Conservation (phyloP, 1,140 invertebrate species). For the Drosophila paulistorum region DNA sequence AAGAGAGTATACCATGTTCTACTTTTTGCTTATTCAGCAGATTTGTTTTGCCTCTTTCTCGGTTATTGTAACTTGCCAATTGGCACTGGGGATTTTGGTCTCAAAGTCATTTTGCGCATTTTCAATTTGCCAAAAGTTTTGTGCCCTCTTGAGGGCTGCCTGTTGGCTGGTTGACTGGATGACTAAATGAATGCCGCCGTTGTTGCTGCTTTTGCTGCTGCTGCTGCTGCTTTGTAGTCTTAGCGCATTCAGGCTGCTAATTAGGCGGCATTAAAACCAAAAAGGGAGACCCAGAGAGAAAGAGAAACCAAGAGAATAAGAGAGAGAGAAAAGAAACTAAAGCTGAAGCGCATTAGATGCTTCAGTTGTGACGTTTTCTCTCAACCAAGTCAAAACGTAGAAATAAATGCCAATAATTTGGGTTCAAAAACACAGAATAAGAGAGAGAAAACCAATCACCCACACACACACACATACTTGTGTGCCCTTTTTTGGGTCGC, state of each 20-base stretch:
- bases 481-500: slow-evolving; percentile 52
- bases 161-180: slow-evolving; percentile 20
- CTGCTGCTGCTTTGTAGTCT: slow-evolving; percentile 71
- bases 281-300: slow-evolving; percentile 11
- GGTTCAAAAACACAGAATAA: slow-evolving; percentile 34
- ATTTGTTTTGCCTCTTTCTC: background rate
- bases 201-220: slow-evolving; percentile 57
- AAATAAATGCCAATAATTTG: slow-evolving; percentile 81
- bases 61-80: slow-evolving; percentile 72
- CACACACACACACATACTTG: slow-evolving; percentile 44
- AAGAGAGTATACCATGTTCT: slow-evolving; percentile 26
- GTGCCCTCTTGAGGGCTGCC: slow-evolving; percentile 29
- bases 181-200: slow-evolving; percentile 26
- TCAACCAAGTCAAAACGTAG: slow-evolving; percentile 71
- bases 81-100: slow-evolving; percentile 72
- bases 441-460: slow-evolving; percentile 74
- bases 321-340: slow-evolving; percentile 3
- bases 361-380: slow-evolving; percentile 61
- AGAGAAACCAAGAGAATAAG: background rate
- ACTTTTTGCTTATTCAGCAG: slow-evolving; percentile 56
- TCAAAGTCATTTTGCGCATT: slow-evolving; percentile 79
- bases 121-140: slow-evolving; percentile 77
- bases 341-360: slow-evolving; percentile 71
- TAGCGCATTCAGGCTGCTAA: slow-evolving; percentile 79
- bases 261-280: slow-evolving; percentile 71